Evolutionary conservation across 2,113 vertebrate genomes (phyloP), one percentile per base, ranked within the genome.

Genomic region (Peromyscus polionotus): DNA sequence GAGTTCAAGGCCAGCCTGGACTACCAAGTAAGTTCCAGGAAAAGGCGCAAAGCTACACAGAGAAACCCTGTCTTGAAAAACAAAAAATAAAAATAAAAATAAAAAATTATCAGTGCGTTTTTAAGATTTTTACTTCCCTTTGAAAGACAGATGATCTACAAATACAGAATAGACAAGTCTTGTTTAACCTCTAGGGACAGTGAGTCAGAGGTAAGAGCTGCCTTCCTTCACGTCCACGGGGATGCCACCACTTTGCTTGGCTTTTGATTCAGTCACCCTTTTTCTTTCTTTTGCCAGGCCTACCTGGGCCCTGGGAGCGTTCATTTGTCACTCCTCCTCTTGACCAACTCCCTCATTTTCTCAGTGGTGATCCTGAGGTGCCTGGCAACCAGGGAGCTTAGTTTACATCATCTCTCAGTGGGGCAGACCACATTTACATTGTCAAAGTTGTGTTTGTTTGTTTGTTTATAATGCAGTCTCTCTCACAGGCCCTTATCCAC

Each of bases 111-210:
- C 42, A n/a, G 2, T 33, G 54, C 77, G 33, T 89, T 73, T 95
- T 95, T 57, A 88, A 73, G 22, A 45, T 36, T 77, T 89, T 91
- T 39, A 57, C 39, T 63, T 87, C 68, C 76, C 31, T 65, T 57
- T 36, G 59, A 10, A n/a, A 48, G 3, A 59, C 33, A 45, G n/a
- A 57, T 85, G 33, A 70, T 45, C 54, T 70, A 85, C 16, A 33
- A 77, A 48, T 11, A 68, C 2, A n/a, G 4, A 1, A 7, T 73
- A 16, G 14, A 68, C 16, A 61, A 68, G n/a, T 61, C 28, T 48
- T 81, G 0, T n/a, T 7, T 22, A n/a, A 20, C 51, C 42, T 79
- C 42, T 81, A 5, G 10, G 7, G 54, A 33, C 5, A n/a, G 51
- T 57, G 51, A 31, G 51, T 45, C 3, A 8, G 72, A 59, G 45